A percentile compares a stretch with the other conserved stretches of the same genome.
Evolutionary conservation across 2,888 invertebrate genomes (phyloP).

Genomic region (Crematogaster levior): DNA sequence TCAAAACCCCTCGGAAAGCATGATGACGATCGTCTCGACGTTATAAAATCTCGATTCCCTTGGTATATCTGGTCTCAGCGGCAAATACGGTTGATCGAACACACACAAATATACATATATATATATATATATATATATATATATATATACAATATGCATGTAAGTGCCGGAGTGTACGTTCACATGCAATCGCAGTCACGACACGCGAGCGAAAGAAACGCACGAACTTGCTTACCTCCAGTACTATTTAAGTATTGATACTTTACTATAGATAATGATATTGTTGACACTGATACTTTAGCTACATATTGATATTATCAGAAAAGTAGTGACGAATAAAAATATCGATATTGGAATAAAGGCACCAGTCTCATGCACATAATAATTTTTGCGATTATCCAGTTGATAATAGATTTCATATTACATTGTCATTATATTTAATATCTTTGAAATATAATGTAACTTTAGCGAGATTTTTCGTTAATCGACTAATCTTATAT

Average conservation of each 20-base stretch:
- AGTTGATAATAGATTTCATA: background rate
- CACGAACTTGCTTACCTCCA: constrained; percentile 19
- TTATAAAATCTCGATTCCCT: constrained; percentile 70
- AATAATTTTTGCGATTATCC: background rate
- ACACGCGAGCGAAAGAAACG: constrained; percentile 45
- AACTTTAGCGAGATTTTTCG: background rate
- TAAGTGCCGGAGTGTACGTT: background rate
- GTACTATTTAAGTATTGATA: constrained; percentile 21
- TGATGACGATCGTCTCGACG: constrained; percentile 6
- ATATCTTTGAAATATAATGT: background rate
- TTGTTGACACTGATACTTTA: constrained; percentile 14
- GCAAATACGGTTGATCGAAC: constrained; percentile 61
- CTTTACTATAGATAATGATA: background rate
- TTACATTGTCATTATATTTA: background rate
- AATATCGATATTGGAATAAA: background rate
- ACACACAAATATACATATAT: background rate
- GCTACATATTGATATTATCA: background rate
- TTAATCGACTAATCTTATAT: background rate
- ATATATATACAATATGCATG: background rate
- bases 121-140: background rate
- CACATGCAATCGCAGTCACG: constrained; percentile 39
- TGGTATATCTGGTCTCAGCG: constrained; percentile 75
- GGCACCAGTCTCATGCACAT: background rate
- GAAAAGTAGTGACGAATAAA: background rate
- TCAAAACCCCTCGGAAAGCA: constrained; percentile 58